Conservation (phyloP, 2,113 vertebrate species). For the Pseudopipra pipra region DNA sequence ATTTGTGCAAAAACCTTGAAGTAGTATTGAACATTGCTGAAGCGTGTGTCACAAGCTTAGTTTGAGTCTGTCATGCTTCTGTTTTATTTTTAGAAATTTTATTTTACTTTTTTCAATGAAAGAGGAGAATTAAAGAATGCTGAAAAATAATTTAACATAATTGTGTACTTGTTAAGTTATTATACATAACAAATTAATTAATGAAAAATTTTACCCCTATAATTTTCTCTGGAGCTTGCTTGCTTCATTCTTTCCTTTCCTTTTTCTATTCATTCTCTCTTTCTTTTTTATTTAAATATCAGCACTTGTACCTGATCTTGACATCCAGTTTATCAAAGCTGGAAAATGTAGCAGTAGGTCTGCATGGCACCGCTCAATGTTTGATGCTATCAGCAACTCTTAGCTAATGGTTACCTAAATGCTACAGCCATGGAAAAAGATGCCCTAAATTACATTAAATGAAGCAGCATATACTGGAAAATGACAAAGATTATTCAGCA, state of each 20-base stretch:
- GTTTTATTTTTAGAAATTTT: not conserved
- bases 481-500: conserved; percentile 28
- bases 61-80: not conserved
- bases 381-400: not conserved
- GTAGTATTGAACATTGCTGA: not conserved
- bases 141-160: not conserved
- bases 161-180: not conserved
- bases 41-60: not conserved
- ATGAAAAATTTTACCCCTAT: not conserved
- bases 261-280: not conserved
- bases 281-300: not conserved
- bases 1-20: not conserved
- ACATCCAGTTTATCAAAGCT: not conserved
- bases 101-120: not conserved
- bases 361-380: not conserved
- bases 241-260: not conserved
- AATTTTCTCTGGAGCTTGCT: not conserved
- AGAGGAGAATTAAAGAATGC: not conserved
- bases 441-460: not conserved
- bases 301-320: not conserved
- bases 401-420: not conserved
- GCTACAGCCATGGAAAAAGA: not conserved
- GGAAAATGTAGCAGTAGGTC: not conserved
- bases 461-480: conserved; percentile 14
- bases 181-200: not conserved